These are phyloP conservation scores for Neodontobutis hainanensis DNA, from an alignment of 2,113 vertebrate genomes.

Conservation along the genomic window DNA sequence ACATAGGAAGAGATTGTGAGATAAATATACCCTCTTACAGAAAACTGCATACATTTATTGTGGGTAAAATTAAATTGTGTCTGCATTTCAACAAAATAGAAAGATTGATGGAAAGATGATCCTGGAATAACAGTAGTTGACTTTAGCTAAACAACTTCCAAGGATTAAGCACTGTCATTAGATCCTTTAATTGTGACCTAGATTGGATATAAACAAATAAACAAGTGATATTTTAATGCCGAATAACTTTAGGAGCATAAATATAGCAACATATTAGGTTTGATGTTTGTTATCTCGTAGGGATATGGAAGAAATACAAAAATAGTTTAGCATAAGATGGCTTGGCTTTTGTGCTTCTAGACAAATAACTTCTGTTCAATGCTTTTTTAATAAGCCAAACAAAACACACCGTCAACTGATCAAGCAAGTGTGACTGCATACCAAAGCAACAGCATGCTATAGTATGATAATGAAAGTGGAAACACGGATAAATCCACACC, in stretches of 20 bases:
- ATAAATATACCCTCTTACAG: too few species aligned
- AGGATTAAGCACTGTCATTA: background rate
- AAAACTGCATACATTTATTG: too few species aligned
- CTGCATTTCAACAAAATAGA: background rate
- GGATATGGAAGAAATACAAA: background rate
- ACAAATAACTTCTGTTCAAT: too few species aligned
- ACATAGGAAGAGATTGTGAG: background rate
- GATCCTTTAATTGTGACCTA: background rate
- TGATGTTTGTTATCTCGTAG: background rate
- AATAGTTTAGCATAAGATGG: too few species aligned
- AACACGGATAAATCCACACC: background rate
- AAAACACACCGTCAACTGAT: background rate
- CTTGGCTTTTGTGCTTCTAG: too few species aligned
- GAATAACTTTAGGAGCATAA: background rate
- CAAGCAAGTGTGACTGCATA: background rate
- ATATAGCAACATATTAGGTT: background rate
- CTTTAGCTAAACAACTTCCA: background rate
- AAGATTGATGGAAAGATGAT: background rate
- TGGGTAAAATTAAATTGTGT: background rate
- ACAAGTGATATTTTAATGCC: background rate
- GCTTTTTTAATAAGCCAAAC: background rate
- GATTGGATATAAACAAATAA: background rate
- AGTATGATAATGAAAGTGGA: background rate
- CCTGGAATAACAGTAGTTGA: background rate
- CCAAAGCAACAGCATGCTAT: background rate